Evolutionary conservation across 2,113 vertebrate species (phyloP), one percentile per base, ranked within the genome.

Genomic region (Centrocercus urophasianus): DNA sequence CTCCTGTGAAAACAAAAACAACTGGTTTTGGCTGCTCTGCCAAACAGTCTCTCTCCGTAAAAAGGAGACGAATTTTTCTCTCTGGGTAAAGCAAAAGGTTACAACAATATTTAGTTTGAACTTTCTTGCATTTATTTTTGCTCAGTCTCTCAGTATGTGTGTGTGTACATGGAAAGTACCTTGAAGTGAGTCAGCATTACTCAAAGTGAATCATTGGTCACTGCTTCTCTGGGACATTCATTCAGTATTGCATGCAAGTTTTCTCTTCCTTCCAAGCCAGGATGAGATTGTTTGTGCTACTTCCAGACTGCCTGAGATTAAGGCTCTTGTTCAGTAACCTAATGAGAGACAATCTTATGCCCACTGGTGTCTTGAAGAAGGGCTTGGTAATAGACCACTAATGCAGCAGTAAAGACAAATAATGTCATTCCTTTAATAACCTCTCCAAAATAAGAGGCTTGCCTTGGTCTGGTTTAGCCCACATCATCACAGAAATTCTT

Each of bases 31-130:
- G 74, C 93, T 22, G 21, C 83, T 84, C 91, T 95, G 96, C 97
- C 96, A 95, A 94, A 54, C 40, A 88, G 94, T 72, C 11, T 91
- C 74, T 95, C 94, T 95, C 96, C 96, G 79, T 89, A 96, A 97
- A 97, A 97, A 95, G 87, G 90, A 97, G 96, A 94, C 89, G 93
- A 96, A 96, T 97, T 97, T 96, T 97, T 97, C 92, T 95, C 87
- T 88, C 71, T 64, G 61, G 79, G 75, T 84, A 78, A 96, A 96
- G 95, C 93, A 60, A 98, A 98, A 98, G 97, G 97, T 98, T 97
- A 98, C 73, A 96, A 97, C 81, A 98, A 98, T 97, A 98, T 98
- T 98, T 98, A 97, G 95, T 95, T 97, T 97, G 96, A 97, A 95
- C 78, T 93, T 93, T 96, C 94, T 87, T 93, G 95, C 95, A 59